These are phyloP conservation scores for Dendrocopos noguchii DNA, from an alignment of 2,113 vertebrate genomes.

Conservation along the genomic window DNA sequence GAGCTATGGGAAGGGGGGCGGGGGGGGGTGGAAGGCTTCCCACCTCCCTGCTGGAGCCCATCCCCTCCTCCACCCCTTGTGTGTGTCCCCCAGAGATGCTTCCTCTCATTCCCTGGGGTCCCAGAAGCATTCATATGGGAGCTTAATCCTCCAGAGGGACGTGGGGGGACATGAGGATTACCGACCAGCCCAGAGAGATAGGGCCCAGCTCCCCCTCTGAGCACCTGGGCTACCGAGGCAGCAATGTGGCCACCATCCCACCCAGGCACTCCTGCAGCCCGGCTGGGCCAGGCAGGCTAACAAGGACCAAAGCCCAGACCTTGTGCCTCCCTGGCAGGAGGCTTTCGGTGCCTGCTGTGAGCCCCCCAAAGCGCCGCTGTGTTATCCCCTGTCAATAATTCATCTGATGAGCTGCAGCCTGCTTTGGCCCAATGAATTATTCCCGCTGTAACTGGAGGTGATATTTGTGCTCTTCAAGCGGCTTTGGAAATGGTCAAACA, in stretches of 20 bases:
- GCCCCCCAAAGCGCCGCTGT: neutral
- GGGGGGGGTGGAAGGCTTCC: neutral
- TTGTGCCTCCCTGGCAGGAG: neutral
- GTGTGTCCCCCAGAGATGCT: neutral
- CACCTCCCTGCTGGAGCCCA: neutral
- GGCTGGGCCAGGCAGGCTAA: neutral
- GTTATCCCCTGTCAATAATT: neutral
- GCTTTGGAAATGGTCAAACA: constrained; percentile 61
- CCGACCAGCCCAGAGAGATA: neutral
- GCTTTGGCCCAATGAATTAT: neutral
- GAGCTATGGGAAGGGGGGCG: neutral
- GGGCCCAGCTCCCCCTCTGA: neutral
- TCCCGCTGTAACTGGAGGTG: neutral
- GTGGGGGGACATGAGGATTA: neutral
- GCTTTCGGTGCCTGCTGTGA: neutral
- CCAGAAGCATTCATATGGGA: constrained; percentile 51
- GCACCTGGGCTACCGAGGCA: neutral
- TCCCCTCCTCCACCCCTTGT: constrained; percentile 12
- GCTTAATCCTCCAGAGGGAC: constrained; percentile 40
- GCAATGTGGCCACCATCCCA: rapidly evolving
- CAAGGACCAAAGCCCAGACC: rapidly evolving
- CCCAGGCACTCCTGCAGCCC: neutral
- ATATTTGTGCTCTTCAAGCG: constrained; percentile 51
- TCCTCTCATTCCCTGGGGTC: neutral
- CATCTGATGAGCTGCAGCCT: neutral